Evolutionary conservation across 2,888 invertebrate genomes (phyloP).

Genomic region (Acanthosepion pharaonis): DNA sequence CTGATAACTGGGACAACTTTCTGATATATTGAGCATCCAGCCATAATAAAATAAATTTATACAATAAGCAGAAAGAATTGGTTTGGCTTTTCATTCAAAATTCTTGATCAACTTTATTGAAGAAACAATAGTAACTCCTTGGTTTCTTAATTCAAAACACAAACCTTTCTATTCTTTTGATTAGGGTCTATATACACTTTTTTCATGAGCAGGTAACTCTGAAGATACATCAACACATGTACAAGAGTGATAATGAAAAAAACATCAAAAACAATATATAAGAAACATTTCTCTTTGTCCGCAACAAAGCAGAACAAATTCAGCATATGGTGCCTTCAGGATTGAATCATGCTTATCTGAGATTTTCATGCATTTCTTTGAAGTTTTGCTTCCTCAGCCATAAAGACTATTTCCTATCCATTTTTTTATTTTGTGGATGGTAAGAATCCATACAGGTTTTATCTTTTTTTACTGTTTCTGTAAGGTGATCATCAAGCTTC

Average conservation of each 20-base stretch:
- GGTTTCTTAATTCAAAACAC: background rate
- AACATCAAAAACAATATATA: background rate
- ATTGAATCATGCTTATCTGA: background rate
- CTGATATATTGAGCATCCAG: too few species aligned
- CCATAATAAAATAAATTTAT: too few species aligned
- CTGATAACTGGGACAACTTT: too few species aligned
- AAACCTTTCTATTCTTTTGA: background rate
- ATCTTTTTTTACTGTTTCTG: background rate
- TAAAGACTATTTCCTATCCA: background rate
- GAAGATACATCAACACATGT: background rate
- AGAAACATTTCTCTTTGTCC: background rate
- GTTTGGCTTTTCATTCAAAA: too few species aligned
- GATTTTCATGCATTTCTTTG: conserved; percentile 18
- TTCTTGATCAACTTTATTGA: too few species aligned
- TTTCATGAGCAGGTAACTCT: background rate
- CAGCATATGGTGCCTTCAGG: background rate
- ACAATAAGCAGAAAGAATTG: too few species aligned
- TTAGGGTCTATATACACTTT: background rate
- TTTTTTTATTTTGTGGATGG: background rate
- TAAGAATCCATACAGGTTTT: background rate
- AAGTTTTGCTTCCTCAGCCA: background rate
- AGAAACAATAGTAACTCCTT: too few species aligned
- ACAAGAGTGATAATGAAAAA: background rate
- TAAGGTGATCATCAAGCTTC: background rate
- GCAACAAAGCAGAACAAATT: conserved; percentile 6